Percentiles rank a stretch among this genome's conserved stretches.
These are phyloP conservation scores for Elegia similella DNA, from an alignment of 2,888 invertebrate genomes.

Conservation along the genomic window DNA sequence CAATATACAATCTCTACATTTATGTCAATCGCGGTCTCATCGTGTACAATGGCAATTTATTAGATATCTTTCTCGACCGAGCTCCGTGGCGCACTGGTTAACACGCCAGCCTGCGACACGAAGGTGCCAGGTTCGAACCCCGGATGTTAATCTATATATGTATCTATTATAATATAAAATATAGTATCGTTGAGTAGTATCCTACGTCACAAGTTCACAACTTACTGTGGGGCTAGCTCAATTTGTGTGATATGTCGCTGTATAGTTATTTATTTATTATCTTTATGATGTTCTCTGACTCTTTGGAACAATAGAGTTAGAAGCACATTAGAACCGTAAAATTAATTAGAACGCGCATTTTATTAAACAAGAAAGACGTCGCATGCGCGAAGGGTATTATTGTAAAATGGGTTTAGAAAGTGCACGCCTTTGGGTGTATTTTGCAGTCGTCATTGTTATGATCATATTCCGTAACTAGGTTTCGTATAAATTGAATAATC, in stretches of 20 bases:
- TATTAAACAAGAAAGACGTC: not conserved
- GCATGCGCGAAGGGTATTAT: not conserved
- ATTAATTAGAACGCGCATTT: conserved; percentile 8
- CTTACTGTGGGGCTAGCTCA: too few relatives aligned
- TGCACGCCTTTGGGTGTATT: conserved; percentile 6
- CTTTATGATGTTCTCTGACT: not conserved
- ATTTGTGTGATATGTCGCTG: too few relatives aligned
- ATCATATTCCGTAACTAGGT: conserved; percentile 11
- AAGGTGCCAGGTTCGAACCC: too few relatives aligned
- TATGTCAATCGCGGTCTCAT: not conserved
- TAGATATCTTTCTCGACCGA: too few relatives aligned
- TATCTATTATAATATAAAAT: too few relatives aligned
- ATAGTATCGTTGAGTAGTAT: too few relatives aligned
- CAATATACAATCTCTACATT: too few relatives aligned
- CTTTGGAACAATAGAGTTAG: conserved; percentile 7
- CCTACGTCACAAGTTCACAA: too few relatives aligned
- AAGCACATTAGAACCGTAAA: conserved; percentile 5
- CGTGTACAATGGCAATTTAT: conserved; percentile 7
- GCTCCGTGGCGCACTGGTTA: too few relatives aligned
- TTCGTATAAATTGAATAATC: conserved; percentile 14
- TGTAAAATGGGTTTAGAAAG: conserved; percentile 13
- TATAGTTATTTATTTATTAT: conserved; percentile 5
- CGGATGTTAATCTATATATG: too few relatives aligned
- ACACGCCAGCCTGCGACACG: too few relatives aligned
- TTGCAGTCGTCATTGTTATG: not conserved